Percentiles rank a stretch among this genome's conserved stretches.
Conservation (phyloP, 2,888 invertebrate species). For the Chrysina gloriosa region DNA sequence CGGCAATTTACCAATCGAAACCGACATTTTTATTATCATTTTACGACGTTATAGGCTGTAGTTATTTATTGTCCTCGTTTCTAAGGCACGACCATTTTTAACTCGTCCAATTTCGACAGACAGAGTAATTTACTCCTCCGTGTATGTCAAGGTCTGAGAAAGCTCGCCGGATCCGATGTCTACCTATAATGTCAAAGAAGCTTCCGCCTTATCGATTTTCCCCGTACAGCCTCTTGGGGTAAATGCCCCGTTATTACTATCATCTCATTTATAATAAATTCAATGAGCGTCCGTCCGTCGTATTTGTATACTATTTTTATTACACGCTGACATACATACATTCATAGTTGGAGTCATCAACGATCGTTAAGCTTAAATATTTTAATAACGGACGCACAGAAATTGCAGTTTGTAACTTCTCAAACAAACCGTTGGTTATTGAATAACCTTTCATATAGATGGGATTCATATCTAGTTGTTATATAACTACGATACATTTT, state of each 20-base stretch:
- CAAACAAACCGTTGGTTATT: no score
- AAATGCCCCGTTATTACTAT: conserved; percentile 6
- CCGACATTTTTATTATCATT: conserved; percentile 2
- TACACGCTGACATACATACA: no score
- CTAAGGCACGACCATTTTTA: conserved; percentile 8
- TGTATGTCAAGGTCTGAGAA: conserved; percentile 30
- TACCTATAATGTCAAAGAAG: background rate
- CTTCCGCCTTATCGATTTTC: conserved; percentile 25
- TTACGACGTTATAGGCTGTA: conserved; percentile 28
- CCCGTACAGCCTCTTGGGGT: background rate
- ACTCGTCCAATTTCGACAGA: conserved; percentile 1
- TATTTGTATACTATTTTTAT: no score
- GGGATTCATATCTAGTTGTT: no score
- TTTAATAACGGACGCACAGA: no score
- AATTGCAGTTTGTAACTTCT: no score
- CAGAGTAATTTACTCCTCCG: conserved; percentile 11
- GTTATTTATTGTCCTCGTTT: conserved; percentile 5
- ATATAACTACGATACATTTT: no score
- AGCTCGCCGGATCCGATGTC: background rate
- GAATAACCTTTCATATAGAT: no score
- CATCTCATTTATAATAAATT: no score
- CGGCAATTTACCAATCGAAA: conserved; percentile 28
- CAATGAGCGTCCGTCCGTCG: no score
- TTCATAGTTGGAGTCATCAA: no score
- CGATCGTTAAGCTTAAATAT: no score